These are phyloP conservation scores for Lordiphosa mommai DNA, from an alignment of 1,140 invertebrate genomes.

Conservation along the genomic window DNA sequence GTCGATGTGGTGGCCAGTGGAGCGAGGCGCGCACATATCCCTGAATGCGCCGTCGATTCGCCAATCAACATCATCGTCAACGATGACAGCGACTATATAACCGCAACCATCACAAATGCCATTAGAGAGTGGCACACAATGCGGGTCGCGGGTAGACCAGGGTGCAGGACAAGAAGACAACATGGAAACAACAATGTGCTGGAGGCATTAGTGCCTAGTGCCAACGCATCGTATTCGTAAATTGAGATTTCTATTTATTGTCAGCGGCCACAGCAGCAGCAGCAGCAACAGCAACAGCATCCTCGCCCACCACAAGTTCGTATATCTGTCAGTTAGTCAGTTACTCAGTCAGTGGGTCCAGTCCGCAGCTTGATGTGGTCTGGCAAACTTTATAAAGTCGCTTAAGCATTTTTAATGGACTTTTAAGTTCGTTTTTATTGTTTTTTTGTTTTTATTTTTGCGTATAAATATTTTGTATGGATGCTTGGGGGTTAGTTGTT, in stretches of 20 bases:
- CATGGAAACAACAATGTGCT: conserved; percentile 19
- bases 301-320: conserved; percentile 14
- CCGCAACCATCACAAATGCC: conserved; percentile 72
- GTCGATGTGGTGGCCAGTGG: neutral
- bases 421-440: conserved; percentile 73
- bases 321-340: conserved; percentile 29
- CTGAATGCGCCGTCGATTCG: conserved; percentile 59
- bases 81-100: conserved; percentile 61
- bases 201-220: conserved; percentile 28
- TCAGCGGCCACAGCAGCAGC: conserved; percentile 28
- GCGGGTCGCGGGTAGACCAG: conserved; percentile 12
- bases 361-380: conserved; percentile 52
- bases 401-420: conserved; percentile 72
- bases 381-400: conserved; percentile 63
- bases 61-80: conserved; percentile 74
- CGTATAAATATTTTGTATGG: conserved; percentile 16
- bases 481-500: conserved; percentile 13
- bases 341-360: conserved; percentile 12
- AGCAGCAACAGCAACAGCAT: conserved; percentile 9
- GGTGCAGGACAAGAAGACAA: conserved; percentile 10
- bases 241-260: conserved; percentile 78
- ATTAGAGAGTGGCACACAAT: conserved; percentile 57
- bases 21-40: conserved; percentile 30
- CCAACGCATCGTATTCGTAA: conserved; percentile 72
- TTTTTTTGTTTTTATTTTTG: conserved; percentile 36